Conservation (phyloP, 2,113 vertebrate species). For the Puntigrus tetrazona region DNA sequence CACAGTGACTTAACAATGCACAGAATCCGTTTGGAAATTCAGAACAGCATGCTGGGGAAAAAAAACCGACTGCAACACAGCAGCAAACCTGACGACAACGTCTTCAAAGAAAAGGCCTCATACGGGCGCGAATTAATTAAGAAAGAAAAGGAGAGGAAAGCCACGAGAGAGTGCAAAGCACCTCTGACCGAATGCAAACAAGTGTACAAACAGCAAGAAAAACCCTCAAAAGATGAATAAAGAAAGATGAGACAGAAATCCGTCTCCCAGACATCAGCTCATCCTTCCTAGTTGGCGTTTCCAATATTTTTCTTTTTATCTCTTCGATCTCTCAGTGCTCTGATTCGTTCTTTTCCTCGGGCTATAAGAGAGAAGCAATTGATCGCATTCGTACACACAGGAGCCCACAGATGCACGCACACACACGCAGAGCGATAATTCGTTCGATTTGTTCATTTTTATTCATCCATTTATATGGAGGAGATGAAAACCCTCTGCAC, state of each 20-base stretch:
- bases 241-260: slow-evolving; percentile 52
- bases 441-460: slow-evolving; percentile 38
- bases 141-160: slow-evolving; percentile 29
- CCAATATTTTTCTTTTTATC: slow-evolving; percentile 51
- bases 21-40: slow-evolving; percentile 59
- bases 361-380: slow-evolving; percentile 31
- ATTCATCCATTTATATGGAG: slow-evolving; percentile 37
- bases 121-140: slow-evolving; percentile 52
- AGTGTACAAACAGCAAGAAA: slow-evolving; percentile 37
- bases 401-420: slow-evolving; percentile 2
- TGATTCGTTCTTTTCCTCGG: slow-evolving; percentile 32
- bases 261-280: slow-evolving; percentile 51
- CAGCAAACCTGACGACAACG: slow-evolving; percentile 8
- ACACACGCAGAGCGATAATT: slow-evolving; percentile 1
- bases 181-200: slow-evolving; percentile 40
- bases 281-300: slow-evolving; percentile 48
- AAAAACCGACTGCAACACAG: slow-evolving; percentile 46
- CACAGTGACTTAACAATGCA: slow-evolving; percentile 63
- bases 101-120: slow-evolving; percentile 39
- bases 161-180: background rate
- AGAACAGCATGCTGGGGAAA: slow-evolving; percentile 67
- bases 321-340: slow-evolving; percentile 29
- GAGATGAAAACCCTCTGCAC: slow-evolving; percentile 33
- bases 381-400: slow-evolving; percentile 3
- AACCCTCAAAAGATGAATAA: slow-evolving; percentile 17